phyloP scores from a whole-genome alignment of 2,113 vertebrate species.

The Pedetes capensis region DNA sequence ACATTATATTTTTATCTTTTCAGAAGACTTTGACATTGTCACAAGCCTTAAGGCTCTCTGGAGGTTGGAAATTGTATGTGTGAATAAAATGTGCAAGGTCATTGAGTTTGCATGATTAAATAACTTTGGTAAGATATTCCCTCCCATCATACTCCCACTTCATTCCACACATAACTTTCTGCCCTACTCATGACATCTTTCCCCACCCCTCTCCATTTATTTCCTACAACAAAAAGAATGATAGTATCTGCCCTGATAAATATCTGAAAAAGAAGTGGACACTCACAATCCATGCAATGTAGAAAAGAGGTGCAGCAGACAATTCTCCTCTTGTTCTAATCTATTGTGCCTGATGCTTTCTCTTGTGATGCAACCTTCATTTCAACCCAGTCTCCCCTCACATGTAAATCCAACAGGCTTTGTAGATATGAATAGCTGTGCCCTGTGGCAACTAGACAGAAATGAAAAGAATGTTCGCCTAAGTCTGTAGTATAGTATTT shows the following conservation, averaged over 20 bases:
- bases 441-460: slow-evolving; percentile 80
- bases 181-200: slow-evolving; percentile 57
- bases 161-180: slow-evolving; percentile 78
- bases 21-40: slow-evolving; percentile 11
- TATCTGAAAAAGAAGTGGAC: slow-evolving; percentile 60
- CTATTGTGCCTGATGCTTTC: slow-evolving; percentile 66
- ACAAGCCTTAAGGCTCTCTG: slow-evolving; percentile 16
- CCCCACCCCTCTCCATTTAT: slow-evolving; percentile 59
- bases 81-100: slow-evolving; percentile 73
- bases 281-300: neutral
- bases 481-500: slow-evolving; percentile 70
- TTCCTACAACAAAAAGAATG: slow-evolving; percentile 67
- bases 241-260: slow-evolving; percentile 56
- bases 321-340: slow-evolving; percentile 71
- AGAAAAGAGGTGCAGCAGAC: slow-evolving; percentile 46
- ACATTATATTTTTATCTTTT: neutral
- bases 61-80: slow-evolving; percentile 25
- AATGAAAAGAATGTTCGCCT: slow-evolving; percentile 77
- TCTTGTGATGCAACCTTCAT: slow-evolving; percentile 66
- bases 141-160: slow-evolving; percentile 66
- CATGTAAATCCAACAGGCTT: slow-evolving; percentile 73
- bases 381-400: slow-evolving; percentile 68
- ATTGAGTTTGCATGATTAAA: slow-evolving; percentile 55
- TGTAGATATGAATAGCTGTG: slow-evolving; percentile 75
- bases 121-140: slow-evolving; percentile 56